Conservation (phyloP, 2,797 vertebrate genomes). For the Argyrosomus regius region DNA sequence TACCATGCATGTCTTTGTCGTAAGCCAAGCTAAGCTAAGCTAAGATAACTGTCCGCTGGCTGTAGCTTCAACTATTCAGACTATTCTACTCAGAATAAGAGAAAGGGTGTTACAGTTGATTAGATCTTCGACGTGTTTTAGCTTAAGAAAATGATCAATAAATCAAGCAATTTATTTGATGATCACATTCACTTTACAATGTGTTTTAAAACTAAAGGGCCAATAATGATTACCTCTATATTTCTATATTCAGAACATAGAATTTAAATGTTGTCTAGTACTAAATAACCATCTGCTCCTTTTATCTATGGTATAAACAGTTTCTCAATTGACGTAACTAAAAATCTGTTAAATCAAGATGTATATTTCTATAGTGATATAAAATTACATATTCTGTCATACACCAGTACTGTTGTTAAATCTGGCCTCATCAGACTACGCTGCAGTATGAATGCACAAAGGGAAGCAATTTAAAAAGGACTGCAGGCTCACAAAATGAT, state of each 20-base stretch:
- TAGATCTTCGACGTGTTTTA: neutral
- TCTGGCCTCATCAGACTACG: neutral
- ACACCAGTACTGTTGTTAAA: neutral
- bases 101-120: neutral
- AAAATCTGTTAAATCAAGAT: neutral
- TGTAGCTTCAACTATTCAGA: no score
- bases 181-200: neutral
- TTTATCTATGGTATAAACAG: neutral
- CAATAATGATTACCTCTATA: neutral
- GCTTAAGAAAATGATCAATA: neutral
- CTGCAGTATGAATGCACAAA: constrained; percentile 18
- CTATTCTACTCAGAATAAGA: no score
- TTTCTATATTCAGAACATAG: neutral
- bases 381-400: neutral
- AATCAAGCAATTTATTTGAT: neutral
- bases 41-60: neutral
- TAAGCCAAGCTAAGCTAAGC: neutral
- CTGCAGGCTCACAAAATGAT: constrained; percentile 20
- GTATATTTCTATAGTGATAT: neutral
- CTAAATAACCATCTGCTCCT: neutral
- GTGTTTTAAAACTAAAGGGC: neutral
- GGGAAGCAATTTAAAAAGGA: constrained; percentile 32
- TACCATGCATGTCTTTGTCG: neutral
- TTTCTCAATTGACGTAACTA: neutral
- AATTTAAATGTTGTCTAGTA: neutral